These are phyloP conservation scores for Tympanuchus pallidicinctus DNA, from an alignment of 2,113 vertebrate genomes.

Conservation along the genomic window DNA sequence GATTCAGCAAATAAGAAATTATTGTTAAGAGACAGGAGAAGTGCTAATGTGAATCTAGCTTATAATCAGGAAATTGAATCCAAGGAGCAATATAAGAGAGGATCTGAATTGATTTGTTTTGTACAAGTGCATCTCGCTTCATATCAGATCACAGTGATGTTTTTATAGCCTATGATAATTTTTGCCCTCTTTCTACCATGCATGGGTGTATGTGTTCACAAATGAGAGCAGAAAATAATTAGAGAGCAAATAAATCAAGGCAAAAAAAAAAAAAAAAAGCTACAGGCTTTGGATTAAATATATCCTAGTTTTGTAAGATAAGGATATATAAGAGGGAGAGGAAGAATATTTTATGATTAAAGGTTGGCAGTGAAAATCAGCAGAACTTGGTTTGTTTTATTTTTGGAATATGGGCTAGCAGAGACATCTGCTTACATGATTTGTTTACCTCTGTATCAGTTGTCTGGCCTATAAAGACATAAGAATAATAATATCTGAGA, in stretches of 20 bases:
- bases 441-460: not conserved
- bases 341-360: not conserved
- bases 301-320: not conserved
- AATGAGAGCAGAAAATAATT: slow-evolving; percentile 8
- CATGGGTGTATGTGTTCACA: not conserved
- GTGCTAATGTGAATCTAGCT: not conserved
- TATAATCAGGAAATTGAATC: not conserved
- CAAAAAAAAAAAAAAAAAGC: not conserved
- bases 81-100: not conserved
- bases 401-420: not conserved
- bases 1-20: not conserved
- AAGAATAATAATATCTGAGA: not conserved
- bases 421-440: not conserved
- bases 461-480: not conserved
- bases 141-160: not conserved
- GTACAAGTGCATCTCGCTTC: not conserved
- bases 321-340: not conserved
- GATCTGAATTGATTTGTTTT: not conserved
- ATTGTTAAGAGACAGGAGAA: not conserved
- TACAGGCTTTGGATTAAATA: not conserved
- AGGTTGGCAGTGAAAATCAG: not conserved
- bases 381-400: not conserved
- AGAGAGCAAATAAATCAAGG: not conserved
- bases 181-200: not conserved
- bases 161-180: not conserved